Conservation (phyloP, 2,888 invertebrate species). For the Tholera decimalis region DNA sequence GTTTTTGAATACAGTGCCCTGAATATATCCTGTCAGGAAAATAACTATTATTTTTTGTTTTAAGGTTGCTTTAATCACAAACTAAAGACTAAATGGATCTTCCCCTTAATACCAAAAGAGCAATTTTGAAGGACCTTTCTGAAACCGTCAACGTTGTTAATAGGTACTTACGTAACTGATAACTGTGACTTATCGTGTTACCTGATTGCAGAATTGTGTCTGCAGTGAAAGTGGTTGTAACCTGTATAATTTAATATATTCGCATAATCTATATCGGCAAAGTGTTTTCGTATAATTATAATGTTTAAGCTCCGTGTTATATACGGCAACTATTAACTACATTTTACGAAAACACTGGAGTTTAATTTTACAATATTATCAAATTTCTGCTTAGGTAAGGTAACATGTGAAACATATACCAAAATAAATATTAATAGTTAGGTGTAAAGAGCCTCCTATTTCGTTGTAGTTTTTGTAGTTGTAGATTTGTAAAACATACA, state of each 20-base stretch:
- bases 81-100: no score
- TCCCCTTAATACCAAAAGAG: background rate
- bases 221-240: conserved; percentile 61
- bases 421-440: no score
- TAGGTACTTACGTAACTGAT: conserved; percentile 51
- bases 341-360: conserved; percentile 25
- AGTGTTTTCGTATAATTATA: conserved; percentile 45
- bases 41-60: no score
- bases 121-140: conserved; percentile 5
- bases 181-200: conserved; percentile 46
- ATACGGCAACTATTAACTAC: conserved; percentile 15
- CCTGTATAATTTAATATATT: conserved; percentile 41
- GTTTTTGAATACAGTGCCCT: no score
- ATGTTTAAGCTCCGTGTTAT: conserved; percentile 28
- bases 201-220: conserved; percentile 53
- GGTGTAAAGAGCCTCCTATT: no score
- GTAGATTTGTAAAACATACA: no score
- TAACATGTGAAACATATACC: background rate
- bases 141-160: conserved; percentile 27
- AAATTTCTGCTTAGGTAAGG: background rate
- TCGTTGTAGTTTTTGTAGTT: no score
- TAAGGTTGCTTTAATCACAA: background rate
- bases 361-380: no score
- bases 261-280: conserved; percentile 21
- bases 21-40: no score